Conservation (phyloP, 2,797 vertebrate species). For the Peromyscus aztecus region DNA sequence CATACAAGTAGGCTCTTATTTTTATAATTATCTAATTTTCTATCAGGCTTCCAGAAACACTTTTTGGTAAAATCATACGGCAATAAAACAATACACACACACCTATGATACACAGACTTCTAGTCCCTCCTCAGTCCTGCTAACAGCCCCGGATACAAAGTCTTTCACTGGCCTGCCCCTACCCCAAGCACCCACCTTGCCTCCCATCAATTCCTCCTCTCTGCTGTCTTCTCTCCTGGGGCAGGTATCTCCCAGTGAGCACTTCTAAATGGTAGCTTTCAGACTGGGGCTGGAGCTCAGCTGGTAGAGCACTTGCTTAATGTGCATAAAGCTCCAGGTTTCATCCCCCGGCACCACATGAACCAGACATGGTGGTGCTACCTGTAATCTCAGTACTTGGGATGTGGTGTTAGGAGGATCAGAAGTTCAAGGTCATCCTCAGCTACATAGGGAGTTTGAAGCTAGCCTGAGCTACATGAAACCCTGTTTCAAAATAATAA, state of each 20-base stretch:
- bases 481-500: not conserved
- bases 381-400: not conserved
- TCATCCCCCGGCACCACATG: no score
- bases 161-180: not conserved
- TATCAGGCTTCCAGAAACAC: not conserved
- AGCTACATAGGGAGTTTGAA: not conserved
- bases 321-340: not conserved
- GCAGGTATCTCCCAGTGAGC: not conserved
- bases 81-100: accelerated
- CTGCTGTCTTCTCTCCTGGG: accelerated
- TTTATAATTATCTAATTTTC: not conserved
- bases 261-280: not conserved
- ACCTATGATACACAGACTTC: accelerated
- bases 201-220: no score
- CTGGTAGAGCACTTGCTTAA: not conserved
- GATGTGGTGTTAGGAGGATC: not conserved
- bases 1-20: not conserved
- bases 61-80: not conserved
- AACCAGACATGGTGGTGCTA: no score
- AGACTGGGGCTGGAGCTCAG: not conserved
- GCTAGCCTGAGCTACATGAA: not conserved
- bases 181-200: not conserved
- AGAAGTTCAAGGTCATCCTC: not conserved
- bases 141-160: accelerated
- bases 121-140: accelerated